A percentile compares a stretch with the other conserved stretches of the same genome.
Evolutionary conservation across 2,113 vertebrate species (phyloP).

Genomic region (Bos indicus): DNA sequence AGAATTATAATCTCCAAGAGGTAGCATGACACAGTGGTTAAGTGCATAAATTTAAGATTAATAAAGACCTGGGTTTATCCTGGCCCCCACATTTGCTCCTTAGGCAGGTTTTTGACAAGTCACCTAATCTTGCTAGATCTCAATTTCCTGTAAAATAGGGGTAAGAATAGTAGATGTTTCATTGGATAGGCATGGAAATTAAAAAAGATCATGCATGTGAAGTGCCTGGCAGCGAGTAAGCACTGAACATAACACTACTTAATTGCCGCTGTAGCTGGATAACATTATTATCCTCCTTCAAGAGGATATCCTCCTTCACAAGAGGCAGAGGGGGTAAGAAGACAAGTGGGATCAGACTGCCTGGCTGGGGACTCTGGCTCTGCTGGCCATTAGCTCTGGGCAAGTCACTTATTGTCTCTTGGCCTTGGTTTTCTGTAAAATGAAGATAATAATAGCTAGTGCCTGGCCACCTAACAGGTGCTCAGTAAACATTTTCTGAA

Average conservation of each 20-base stretch:
- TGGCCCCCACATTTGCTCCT: neutral
- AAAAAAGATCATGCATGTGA: neutral
- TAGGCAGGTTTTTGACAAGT: neutral
- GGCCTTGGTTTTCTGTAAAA: constrained; percentile 12
- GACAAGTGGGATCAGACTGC: neutral
- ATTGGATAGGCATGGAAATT: neutral
- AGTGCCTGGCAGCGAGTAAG: neutral
- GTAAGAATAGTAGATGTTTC: neutral
- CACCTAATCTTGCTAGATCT: neutral
- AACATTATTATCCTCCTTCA: neutral
- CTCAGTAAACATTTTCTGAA: neutral
- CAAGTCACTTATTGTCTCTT: neutral
- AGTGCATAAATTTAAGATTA: neutral
- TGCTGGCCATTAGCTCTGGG: neutral
- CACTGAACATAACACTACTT: neutral
- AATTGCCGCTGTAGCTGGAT: neutral
- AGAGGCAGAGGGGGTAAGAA: neutral
- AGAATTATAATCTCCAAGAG: neutral
- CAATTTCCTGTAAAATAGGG: neutral
- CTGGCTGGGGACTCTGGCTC: neutral
- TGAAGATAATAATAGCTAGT: neutral
- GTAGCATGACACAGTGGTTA: neutral
- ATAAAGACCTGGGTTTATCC: neutral
- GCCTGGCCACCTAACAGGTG: neutral
- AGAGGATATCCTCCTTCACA: neutral